These are phyloP conservation scores for Epizoanthus scotinus DNA, from an alignment of 92 coral and sea anemone species.

Conservation along the genomic window DNA sequence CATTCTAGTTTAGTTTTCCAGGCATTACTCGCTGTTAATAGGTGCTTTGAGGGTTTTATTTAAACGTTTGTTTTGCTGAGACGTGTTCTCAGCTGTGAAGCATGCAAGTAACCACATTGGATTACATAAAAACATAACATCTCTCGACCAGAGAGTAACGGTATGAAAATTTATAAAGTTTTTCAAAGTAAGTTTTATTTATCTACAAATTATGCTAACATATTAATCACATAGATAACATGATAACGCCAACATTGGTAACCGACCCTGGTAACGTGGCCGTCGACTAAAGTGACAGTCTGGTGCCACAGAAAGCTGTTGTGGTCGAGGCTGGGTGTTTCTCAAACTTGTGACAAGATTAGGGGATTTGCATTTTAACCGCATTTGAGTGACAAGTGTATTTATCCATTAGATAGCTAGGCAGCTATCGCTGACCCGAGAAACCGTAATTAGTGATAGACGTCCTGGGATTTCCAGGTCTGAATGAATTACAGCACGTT, in stretches of 20 bases:
- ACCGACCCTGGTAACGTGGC: slow-evolving; percentile 15
- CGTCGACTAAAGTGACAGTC: background rate
- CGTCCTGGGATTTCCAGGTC: no score
- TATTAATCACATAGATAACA: slow-evolving; percentile 20
- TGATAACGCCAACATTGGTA: background rate
- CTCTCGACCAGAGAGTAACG: slow-evolving; percentile 26
- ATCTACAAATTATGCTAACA: slow-evolving; percentile 22
- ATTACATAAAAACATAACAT: slow-evolving; percentile 1
- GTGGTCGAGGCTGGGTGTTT: background rate
- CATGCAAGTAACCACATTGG: slow-evolving; percentile 30
- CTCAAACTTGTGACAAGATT: background rate
- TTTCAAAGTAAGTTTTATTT: slow-evolving; percentile 36
- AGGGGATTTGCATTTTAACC: background rate
- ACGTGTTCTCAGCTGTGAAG: background rate
- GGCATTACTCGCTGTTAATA: background rate
- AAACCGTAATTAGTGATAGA: no score
- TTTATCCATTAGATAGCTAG: no score
- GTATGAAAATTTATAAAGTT: slow-evolving; percentile 20
- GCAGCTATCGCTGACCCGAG: no score
- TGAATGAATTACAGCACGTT: no score
- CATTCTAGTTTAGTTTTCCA: background rate
- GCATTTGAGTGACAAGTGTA: no score
- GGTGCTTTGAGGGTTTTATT: slow-evolving; percentile 2
- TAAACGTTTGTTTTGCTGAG: slow-evolving; percentile 1
- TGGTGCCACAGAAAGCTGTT: background rate